Base-by-base conservation (phyloP, 1,140 invertebrate genomes). In the Pogonomyrmex barbatus region DNA sequence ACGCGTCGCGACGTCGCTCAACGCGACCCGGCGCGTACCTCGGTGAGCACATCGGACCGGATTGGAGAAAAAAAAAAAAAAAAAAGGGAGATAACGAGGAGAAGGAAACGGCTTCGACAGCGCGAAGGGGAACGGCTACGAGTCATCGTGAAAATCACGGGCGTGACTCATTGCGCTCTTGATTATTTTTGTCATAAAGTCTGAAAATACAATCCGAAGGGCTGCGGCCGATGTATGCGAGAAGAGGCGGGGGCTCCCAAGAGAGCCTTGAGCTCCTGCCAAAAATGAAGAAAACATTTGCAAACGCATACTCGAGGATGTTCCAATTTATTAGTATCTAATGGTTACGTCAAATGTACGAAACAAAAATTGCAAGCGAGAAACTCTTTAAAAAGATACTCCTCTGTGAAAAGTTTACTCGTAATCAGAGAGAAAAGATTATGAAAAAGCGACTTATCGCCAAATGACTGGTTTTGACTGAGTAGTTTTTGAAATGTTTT, bases 161-260 rank as follows among this genome's bases (percentile, higher is more conserved):
- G 89, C 86, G 68, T 94, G 93, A 94, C 71, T 94, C 93, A 94
- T 90, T 86, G 86, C 73, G 65, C 65, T 68, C 65, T 90, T 88
- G 89, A 94, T 94, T 94, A 94, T 94, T 94, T 94, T 93, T 90
- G 91, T 94, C 92, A 92, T 93, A 92, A 94, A 92, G 90, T 94
- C 94, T 90, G 88, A 95, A 95, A 95, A 95, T 94, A 95, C 86
- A 89, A 86, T 81, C 67, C 76, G 82, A 93, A 94, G 94, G 94
- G 93, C 90, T 87, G 78, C 67, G 56, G 85, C 65, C 63, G 79
- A 71, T 75, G 76, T 90, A 90, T 75, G 47, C 76, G 67, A 85
- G 60, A 75, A 84, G 85, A 67, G 85, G 76, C 68, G 62, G 85
- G 79, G 36, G 12, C 56, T 85, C 73, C 24, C 78, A 81, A 84